Base-by-base conservation (phyloP, 2,797 vertebrate genomes). In the Scarus forsteni region DNA sequence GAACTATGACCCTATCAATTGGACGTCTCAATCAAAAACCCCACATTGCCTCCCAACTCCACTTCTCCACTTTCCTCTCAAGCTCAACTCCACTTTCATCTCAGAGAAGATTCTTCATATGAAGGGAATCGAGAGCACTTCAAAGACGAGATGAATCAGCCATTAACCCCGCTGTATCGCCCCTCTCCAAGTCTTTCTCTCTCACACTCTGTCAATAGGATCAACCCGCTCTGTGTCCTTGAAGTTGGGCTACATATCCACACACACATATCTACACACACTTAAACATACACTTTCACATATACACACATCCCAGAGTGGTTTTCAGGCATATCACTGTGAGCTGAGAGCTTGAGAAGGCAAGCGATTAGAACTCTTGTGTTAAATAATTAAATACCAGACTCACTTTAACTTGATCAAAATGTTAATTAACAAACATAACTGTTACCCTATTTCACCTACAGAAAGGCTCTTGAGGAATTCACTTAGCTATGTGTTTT, bases 1-100 rank as follows among this genome's bases (percentile, higher is more conserved):
- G 61, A 77, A 73, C 81, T 80, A 14, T 82, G 81, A 84, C 85
- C 79, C 80, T 54, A 77, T 81, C 78, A 78, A 78, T 64, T 36
- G 65, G 57, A 85, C 51, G 65, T 70, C 80, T 69, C 69, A 81
- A 73, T 89, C 83, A 87, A 77, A 78, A 73, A 61, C 54, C 51
- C 61, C 62, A 55, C 40, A 8, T 44, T 18, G 44, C 63, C 69
- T 77, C 80, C 74, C 62, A 66, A 84, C 69, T 74, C 61, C 56
- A 59, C 73, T 73, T 65, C 68, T 72, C 50, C 63, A 72, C 77
- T 75, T 68, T 70, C 51, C 80, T 85, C 75, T 70, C 51, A 48
- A 70, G 70, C 55, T 61, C 79, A 45, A 51, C 59, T 80, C 66
- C 44, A 60, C 82, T 81, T 84, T 87, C 71, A 83, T 81, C 81